phyloP scores from a whole-genome alignment of 2,113 vertebrate species.

The Actinemys pallida region DNA sequence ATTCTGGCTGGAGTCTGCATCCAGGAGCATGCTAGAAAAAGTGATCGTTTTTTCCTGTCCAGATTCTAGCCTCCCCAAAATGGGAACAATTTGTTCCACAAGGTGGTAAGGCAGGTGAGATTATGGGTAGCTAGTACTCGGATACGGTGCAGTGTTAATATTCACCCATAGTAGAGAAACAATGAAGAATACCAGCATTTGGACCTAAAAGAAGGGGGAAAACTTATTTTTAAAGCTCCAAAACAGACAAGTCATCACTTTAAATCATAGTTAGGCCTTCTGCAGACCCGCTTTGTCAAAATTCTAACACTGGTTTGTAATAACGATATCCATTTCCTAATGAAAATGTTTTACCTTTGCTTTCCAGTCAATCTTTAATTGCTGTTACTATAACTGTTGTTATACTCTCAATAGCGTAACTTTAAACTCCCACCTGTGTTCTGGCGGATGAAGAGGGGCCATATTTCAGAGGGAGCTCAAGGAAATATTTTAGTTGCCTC shows the following conservation, averaged over 20 bases:
- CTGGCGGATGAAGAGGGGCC: background rate
- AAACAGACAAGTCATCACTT: background rate
- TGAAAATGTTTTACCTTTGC: background rate
- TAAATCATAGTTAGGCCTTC: background rate
- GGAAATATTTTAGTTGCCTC: background rate
- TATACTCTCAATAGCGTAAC: background rate
- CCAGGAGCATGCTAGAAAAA: background rate
- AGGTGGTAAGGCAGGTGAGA: background rate
- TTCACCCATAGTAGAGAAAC: background rate
- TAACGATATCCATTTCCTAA: background rate
- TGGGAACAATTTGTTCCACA: background rate
- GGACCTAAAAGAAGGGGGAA: background rate
- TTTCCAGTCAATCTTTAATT: background rate
- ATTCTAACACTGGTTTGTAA: background rate
- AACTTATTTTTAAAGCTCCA: background rate
- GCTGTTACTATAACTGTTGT: background rate
- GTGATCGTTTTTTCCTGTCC: background rate
- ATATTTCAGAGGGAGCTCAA: background rate
- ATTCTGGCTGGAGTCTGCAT: background rate
- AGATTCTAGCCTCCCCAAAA: background rate
- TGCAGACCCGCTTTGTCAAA: background rate
- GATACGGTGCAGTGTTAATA: background rate
- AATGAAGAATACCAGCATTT: background rate
- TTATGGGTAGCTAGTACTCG: background rate
- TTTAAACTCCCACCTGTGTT: background rate